phyloP scores from a whole-genome alignment of 1,140 invertebrate genomes.

The Notospermus geniculatus region DNA sequence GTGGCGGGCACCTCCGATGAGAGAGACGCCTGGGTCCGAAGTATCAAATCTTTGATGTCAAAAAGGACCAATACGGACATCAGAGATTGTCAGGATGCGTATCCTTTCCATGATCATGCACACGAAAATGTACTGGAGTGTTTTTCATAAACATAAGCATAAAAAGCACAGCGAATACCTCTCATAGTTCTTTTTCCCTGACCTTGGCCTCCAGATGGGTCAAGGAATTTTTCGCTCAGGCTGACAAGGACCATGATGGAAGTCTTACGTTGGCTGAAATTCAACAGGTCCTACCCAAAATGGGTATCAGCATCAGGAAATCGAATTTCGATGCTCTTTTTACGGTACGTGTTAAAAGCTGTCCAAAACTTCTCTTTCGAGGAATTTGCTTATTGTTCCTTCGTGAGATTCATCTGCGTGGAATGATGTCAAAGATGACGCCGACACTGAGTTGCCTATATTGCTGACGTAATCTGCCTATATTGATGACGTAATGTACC shows the following conservation, averaged over 20 bases:
- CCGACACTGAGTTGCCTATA: too few relatives aligned
- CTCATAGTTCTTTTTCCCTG: too few relatives aligned
- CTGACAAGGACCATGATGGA: not conserved
- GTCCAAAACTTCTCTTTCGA: too few relatives aligned
- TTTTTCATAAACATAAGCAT: too few relatives aligned
- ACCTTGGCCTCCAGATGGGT: not conserved
- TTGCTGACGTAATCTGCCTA: too few relatives aligned
- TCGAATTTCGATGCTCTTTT: not conserved
- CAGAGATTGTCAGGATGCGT: not conserved
- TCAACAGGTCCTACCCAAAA: not conserved
- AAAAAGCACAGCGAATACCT: too few relatives aligned
- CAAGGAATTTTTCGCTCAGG: not conserved
- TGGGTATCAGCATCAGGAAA: constrained; percentile 4
- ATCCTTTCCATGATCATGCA: not conserved
- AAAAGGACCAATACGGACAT: not conserved
- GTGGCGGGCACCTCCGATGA: not conserved
- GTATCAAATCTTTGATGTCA: not conserved
- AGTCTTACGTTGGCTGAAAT: not conserved
- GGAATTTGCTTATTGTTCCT: too few relatives aligned
- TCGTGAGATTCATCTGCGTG: too few relatives aligned
- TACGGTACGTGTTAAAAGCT: not conserved
- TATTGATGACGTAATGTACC: too few relatives aligned
- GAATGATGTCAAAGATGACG: too few relatives aligned
- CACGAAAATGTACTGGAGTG: too few relatives aligned
- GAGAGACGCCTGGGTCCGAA: constrained; percentile 1